A percentile compares a stretch with the other conserved stretches of the same genome.
These are phyloP conservation scores for Carabus problematicus DNA, from an alignment of 2,888 invertebrate species.

Conservation along the genomic window DNA sequence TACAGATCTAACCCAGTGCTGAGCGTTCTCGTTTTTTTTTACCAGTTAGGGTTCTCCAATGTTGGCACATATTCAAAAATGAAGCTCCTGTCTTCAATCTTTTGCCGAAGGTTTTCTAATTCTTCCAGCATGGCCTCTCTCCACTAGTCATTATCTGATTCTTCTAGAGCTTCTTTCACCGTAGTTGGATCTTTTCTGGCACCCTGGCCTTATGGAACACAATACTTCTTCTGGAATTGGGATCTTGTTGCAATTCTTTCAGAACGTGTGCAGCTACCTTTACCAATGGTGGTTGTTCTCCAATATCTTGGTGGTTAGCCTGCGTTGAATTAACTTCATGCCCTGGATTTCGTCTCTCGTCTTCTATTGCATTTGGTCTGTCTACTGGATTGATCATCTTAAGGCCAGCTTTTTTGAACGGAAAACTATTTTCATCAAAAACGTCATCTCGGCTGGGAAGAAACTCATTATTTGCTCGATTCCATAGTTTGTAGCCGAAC, in stretches of 20 bases:
- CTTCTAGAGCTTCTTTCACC: background rate
- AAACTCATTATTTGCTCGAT: background rate
- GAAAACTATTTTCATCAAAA: constrained; percentile 8
- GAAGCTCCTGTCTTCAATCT: too few relatives aligned
- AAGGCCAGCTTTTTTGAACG: background rate
- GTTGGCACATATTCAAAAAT: too few relatives aligned
- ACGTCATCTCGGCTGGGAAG: background rate
- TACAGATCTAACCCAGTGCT: too few relatives aligned
- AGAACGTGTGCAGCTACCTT: background rate
- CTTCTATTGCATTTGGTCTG: background rate
- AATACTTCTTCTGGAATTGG: background rate
- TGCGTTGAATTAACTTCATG: background rate
- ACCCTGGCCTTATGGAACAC: background rate
- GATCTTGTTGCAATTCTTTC: constrained; percentile 7
- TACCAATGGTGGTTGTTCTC: background rate
- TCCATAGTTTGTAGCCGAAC: constrained; percentile 18
- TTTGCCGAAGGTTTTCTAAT: too few relatives aligned
- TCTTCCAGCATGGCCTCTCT: too few relatives aligned
- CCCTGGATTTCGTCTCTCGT: too few relatives aligned
- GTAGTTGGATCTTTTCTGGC: background rate
- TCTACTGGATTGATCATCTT: background rate
- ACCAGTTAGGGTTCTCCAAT: too few relatives aligned
- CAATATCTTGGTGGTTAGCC: background rate
- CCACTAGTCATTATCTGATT: constrained; percentile 5
- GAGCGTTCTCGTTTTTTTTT: too few relatives aligned